Conservation (phyloP, 2,797 vertebrate genomes). For the Garrulus glandarius region DNA sequence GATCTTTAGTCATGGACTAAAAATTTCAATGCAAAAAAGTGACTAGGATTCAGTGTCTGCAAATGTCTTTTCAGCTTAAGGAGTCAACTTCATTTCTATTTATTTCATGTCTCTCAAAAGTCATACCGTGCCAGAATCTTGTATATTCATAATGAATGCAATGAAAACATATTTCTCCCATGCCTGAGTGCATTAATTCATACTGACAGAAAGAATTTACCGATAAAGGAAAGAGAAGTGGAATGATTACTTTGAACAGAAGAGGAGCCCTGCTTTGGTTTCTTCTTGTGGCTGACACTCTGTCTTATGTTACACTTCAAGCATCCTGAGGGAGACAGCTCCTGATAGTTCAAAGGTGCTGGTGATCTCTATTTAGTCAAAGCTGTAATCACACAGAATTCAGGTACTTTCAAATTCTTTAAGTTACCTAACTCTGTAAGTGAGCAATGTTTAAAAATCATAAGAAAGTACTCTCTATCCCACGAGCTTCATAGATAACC, state of each 20-base stretch:
- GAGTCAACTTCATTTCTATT: neutral
- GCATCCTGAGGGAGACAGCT: neutral
- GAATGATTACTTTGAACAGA: neutral
- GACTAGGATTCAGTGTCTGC: neutral
- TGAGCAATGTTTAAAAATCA: neutral
- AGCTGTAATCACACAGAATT: neutral
- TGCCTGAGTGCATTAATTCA: neutral
- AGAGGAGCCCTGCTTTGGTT: neutral
- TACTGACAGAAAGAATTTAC: slow-evolving; percentile 6
- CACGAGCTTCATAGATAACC: neutral
- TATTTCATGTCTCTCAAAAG: neutral
- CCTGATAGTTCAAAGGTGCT: neutral
- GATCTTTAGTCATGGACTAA: neutral
- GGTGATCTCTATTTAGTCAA: neutral
- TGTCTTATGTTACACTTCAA: neutral
- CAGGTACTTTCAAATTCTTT: neutral
- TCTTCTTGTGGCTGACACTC: neutral
- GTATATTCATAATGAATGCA: slow-evolving; percentile 12
- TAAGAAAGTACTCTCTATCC: neutral
- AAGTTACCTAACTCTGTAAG: neutral
- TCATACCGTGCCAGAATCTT: neutral
- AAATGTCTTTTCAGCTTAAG: neutral
- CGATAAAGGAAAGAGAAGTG: neutral
- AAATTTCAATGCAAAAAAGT: neutral
- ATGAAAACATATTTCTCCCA: neutral